Evolutionary conservation across 2,113 vertebrate species (phyloP), one percentile per base, ranked within the genome.

Genomic region (Zosterops japonicus): DNA sequence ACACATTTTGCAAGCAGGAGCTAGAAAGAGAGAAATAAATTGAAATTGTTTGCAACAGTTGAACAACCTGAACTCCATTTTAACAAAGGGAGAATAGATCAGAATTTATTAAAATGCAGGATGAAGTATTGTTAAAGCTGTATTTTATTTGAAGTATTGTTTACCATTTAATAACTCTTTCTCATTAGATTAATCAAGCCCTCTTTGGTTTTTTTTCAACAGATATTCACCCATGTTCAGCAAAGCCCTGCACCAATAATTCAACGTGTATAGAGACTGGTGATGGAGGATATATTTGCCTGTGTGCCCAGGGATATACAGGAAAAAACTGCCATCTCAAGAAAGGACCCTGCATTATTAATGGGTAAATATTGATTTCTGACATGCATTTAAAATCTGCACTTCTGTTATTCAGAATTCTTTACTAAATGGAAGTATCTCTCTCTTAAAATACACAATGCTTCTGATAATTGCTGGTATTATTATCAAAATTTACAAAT

Each of bases 231-330:
- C 97, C 97, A 24, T 99, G 99, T 91, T 97, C 98, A 68, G 97
- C 98, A 12, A 94, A 96, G 56, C 98, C 99, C 49, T 99, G 99
- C 41, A 97, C 95, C 59, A 98, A 98, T 78, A 99, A 99, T 24
- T 98, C 99, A 52, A 99, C 98, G 2, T 99, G 99, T 86, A 97
- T 99, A 78, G 98, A 99, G 95, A 98, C 98, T 1, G 98, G 98
- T 9, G 94, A 98, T 23, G 98, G 99, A 36, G 97, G 97, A 72
- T 99, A 98, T 46, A 96, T 98, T 55, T 99, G 99, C 68, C 89
- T 99, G 55, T 99, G 99, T 82, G 91, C 95, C 41, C 96, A 95
- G 1, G 99, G 98, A 33, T 99, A 98, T 96, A 95, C 96, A 3
- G 99, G 99, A 13, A 97, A 97, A 88, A 97, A 97, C 94, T 99